phyloP scores from a whole-genome alignment of 1,140 invertebrate genomes.

The Mizuhopecten yessoensis region DNA sequence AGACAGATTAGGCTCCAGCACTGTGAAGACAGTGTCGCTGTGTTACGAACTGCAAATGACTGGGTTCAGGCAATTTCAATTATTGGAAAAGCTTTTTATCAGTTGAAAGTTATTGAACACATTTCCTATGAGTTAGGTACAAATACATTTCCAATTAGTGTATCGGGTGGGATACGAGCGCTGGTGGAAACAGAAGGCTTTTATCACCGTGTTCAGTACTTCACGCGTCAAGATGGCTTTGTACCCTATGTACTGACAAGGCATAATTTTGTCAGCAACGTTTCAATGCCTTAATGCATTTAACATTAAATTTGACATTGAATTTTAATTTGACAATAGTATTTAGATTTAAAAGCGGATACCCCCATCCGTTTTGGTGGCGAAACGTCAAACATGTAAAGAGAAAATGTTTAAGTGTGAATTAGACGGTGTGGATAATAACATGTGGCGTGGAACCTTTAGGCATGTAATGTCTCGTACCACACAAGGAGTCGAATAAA shows the following conservation, averaged over 20 bases:
- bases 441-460: not conserved
- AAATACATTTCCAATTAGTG: constrained; percentile 14
- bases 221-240: not conserved
- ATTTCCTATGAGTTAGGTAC: constrained; percentile 17
- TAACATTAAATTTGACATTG: not conserved
- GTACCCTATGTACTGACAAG: constrained; percentile 4
- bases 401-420: not conserved
- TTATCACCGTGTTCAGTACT: not conserved
- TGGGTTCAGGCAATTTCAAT: constrained; percentile 23
- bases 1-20: not conserved
- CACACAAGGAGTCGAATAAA: not conserved
- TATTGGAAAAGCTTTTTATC: constrained; percentile 27
- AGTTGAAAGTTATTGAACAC: not conserved
- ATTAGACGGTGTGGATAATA: not conserved
- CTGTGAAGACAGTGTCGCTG: not conserved
- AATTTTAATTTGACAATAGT: constrained; percentile 22
- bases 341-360: constrained; percentile 10
- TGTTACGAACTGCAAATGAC: not conserved
- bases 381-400: not conserved
- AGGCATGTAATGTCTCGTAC: not conserved
- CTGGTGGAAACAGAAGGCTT: not conserved
- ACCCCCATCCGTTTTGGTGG: not conserved
- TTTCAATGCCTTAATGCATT: constrained; percentile 34
- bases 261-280: constrained; percentile 16
- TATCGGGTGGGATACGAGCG: not conserved